A percentile compares a stretch with the other conserved stretches of the same genome.
phyloP scores from a whole-genome alignment of 1,140 invertebrate species.

The Reticulitermes speratus region DNA sequence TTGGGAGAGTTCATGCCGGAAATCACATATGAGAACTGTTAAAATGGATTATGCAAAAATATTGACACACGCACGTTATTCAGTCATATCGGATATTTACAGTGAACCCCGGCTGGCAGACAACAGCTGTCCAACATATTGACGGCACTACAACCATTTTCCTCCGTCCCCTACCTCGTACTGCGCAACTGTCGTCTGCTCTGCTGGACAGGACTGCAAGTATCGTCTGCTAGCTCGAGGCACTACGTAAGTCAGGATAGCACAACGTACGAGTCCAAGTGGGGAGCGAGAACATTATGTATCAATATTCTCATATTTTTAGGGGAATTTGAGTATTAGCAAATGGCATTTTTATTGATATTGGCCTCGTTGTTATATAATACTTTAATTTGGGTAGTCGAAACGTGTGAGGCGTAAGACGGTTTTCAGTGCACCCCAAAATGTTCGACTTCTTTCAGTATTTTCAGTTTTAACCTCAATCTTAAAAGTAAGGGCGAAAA shows the following conservation, averaged over 20 bases:
- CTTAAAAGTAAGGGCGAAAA: too few species aligned
- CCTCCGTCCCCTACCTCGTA: background rate
- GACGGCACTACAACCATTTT: background rate
- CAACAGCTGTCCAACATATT: background rate
- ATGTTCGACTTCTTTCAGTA: too few species aligned
- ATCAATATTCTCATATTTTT: too few species aligned
- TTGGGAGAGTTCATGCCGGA: slow-evolving; percentile 28
- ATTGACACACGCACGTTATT: background rate
- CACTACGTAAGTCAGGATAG: background rate
- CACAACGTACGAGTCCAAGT: too few species aligned
- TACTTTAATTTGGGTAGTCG: too few species aligned
- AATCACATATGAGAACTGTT: background rate
- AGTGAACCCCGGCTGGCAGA: background rate
- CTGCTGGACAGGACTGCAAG: background rate
- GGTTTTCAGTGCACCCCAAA: too few species aligned
- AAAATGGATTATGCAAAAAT: background rate
- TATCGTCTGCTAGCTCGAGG: background rate
- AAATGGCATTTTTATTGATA: too few species aligned
- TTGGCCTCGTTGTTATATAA: too few species aligned
- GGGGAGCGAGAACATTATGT: too few species aligned
- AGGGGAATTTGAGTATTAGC: too few species aligned
- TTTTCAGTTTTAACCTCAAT: too few species aligned
- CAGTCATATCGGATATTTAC: background rate
- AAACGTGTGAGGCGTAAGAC: too few species aligned
- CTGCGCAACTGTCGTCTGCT: slow-evolving; percentile 16